phyloP scores from a whole-genome alignment of 2,797 vertebrate genomes.

The Sciurus vulgaris region DNA sequence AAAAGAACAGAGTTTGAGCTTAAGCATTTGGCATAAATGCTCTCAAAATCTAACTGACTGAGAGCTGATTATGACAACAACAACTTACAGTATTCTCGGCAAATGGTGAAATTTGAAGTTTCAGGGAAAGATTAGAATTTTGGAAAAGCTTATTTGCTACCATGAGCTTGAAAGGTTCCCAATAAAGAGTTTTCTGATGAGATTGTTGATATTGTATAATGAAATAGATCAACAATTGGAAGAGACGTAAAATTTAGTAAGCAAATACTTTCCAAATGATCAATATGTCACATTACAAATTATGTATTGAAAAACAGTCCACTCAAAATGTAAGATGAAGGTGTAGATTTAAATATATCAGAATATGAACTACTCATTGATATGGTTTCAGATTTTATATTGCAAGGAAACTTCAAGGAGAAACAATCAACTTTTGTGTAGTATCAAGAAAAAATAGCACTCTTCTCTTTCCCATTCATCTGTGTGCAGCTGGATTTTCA shows the following conservation, averaged over 20 bases:
- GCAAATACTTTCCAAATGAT: not conserved
- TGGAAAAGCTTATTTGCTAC: not conserved
- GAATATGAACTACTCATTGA: not conserved
- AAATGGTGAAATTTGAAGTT: conserved; percentile 30
- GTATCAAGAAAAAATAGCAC: not conserved
- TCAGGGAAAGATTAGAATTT: conserved; percentile 33
- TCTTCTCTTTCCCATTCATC: not conserved
- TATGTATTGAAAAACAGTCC: not conserved
- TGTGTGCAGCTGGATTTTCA: not conserved
- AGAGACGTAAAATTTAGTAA: not conserved
- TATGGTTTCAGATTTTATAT: not conserved
- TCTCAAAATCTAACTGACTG: not conserved
- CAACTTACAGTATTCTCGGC: not conserved
- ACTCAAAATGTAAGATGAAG: not conserved
- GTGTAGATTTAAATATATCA: conserved; percentile 9
- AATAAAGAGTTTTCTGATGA: not conserved
- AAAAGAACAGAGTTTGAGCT: not conserved
- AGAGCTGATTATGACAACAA: conserved; percentile 34
- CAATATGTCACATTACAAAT: not conserved
- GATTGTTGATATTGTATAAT: not conserved
- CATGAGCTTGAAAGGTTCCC: not conserved
- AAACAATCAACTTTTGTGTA: not conserved
- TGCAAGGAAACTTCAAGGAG: not conserved
- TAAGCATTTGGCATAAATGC: not conserved
- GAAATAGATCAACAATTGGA: not conserved